Evolutionary conservation across 2,113 vertebrate genomes (phyloP).

Genomic region (Polypterus senegalus): DNA sequence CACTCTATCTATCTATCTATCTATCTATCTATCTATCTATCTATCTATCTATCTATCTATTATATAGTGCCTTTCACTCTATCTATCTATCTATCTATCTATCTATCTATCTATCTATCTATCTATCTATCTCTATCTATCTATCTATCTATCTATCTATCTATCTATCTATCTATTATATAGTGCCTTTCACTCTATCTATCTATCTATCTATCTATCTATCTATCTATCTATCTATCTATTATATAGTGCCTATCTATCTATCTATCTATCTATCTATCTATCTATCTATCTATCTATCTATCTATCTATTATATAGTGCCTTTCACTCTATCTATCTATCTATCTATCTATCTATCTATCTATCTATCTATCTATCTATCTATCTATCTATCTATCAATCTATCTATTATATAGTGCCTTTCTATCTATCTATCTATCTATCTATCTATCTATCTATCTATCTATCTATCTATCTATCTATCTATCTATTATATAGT

Average conservation of each 20-base stretch:
- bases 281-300: constrained; percentile 6
- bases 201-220: constrained; percentile 18
- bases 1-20: background rate
- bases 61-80: no score
- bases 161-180: background rate
- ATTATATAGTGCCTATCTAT: no score
- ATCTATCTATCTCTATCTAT: background rate
- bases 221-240: background rate
- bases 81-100: no score
- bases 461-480: constrained; percentile 6
- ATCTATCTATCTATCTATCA: background rate
- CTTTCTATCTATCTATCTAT: no score
- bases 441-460: constrained; percentile 13
- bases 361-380: constrained; percentile 19
- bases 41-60: background rate
- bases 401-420: no score
- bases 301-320: no score
- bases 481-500: no score
- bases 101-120: constrained; percentile 18
- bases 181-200: background rate
- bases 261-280: constrained; percentile 13
- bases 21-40: constrained; percentile 19
- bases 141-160: constrained; percentile 15
- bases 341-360: background rate
- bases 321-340: constrained; percentile 10